A percentile compares a stretch with the other conserved stretches of the same genome.
phyloP scores from a whole-genome alignment of 1,140 invertebrate genomes.

The Cotesia typhae region DNA sequence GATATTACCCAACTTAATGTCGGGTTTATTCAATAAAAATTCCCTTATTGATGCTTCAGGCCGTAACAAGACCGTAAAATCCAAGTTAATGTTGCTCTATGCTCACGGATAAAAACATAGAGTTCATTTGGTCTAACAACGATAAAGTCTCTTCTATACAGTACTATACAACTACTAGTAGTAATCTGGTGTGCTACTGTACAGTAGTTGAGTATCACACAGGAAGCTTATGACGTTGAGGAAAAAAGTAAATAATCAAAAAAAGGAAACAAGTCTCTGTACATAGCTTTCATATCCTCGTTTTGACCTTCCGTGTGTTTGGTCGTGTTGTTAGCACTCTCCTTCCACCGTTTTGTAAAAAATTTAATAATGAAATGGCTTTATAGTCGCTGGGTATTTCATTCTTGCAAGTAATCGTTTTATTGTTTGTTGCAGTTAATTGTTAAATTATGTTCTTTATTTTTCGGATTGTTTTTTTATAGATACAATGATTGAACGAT shows the following conservation, averaged over 20 bases:
- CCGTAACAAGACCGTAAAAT: not conserved
- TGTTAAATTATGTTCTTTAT: too few relatives aligned
- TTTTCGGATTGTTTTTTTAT: too few relatives aligned
- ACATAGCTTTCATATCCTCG: slow-evolving; percentile 18
- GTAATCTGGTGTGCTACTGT: too few relatives aligned
- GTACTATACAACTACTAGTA: too few relatives aligned
- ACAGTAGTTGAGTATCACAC: too few relatives aligned
- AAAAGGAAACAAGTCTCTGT: not conserved
- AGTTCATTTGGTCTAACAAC: slow-evolving; percentile 3
- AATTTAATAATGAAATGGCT: too few relatives aligned
- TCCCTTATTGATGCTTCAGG: slow-evolving; percentile 6
- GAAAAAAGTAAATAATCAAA: not conserved
- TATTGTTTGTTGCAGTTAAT: too few relatives aligned
- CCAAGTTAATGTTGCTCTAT: too few relatives aligned
- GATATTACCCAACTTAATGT: not conserved
- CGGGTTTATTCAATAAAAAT: slow-evolving; percentile 17
- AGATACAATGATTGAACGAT: too few relatives aligned
- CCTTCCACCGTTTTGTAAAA: not conserved
- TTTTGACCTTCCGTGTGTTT: not conserved
- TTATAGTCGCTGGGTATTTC: not conserved
- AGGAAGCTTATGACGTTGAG: too few relatives aligned
- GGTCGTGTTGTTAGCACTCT: not conserved
- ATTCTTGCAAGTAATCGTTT: not conserved
- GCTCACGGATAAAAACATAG: not conserved
- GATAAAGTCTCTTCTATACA: not conserved